A percentile compares a stretch with the other conserved stretches of the same genome.
Evolutionary conservation across 2,113 vertebrate species (phyloP).

Genomic region (Sylvietta virens): DNA sequence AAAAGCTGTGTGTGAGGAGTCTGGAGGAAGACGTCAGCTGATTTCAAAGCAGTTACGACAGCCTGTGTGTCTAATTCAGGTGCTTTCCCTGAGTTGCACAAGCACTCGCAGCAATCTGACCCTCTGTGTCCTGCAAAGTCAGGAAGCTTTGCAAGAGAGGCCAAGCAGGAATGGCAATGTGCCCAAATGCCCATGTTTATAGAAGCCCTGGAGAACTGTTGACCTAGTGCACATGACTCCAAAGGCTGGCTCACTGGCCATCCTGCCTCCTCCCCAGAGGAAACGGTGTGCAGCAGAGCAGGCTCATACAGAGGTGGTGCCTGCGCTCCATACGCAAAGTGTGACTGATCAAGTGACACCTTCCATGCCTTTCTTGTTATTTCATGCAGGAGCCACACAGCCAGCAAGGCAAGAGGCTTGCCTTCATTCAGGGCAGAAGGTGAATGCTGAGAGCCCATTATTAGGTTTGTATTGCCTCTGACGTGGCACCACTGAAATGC

Average conservation of each 20-base stretch:
- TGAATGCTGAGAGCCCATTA: accelerated
- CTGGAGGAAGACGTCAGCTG: neutral
- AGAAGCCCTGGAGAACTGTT: neutral
- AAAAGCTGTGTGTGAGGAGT: neutral
- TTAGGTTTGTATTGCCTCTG: neutral
- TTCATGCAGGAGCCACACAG: neutral
- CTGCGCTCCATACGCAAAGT: neutral
- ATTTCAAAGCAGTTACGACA: neutral
- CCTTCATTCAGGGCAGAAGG: neutral
- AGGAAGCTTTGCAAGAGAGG: neutral
- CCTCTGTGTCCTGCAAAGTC: neutral
- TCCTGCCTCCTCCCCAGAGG: neutral
- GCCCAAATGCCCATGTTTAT: neutral
- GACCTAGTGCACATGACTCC: neutral
- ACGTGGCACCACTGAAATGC: neutral
- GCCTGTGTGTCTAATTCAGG: neutral
- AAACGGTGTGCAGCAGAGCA: accelerated
- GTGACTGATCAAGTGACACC: neutral
- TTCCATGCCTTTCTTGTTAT: neutral
- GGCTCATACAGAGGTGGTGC: accelerated
- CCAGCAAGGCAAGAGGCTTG: neutral
- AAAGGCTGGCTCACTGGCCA: neutral
- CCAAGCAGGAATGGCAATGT: neutral
- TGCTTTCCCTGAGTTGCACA: neutral
- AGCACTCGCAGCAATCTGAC: neutral